Evolutionary conservation across 2,113 vertebrate genomes (phyloP).

Genomic region (Labeo rohita): DNA sequence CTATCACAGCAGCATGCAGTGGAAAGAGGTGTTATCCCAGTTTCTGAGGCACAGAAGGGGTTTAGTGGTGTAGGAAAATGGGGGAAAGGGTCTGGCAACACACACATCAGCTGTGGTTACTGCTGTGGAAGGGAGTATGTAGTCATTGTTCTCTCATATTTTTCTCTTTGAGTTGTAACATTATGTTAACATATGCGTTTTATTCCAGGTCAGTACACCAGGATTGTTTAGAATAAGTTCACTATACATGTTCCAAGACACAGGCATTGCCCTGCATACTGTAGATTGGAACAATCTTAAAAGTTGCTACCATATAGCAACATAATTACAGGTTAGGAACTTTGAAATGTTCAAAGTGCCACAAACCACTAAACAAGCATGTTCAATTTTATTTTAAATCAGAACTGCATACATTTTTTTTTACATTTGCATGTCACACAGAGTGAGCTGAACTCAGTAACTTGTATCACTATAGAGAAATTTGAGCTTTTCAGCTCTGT

Average conservation of each 20-base stretch:
- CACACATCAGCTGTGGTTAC: conserved; percentile 46
- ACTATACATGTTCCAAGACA: conserved; percentile 26
- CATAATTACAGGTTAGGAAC: conserved; percentile 33
- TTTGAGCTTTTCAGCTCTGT: conserved; percentile 8
- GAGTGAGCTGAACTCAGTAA: not conserved
- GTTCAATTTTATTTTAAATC: conserved; percentile 1
- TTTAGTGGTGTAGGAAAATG: conserved; percentile 10
- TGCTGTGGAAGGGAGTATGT: conserved; percentile 33
- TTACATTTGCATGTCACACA: not conserved
- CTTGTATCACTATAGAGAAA: conserved; percentile 40
- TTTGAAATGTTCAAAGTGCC: not conserved
- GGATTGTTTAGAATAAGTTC: not conserved
- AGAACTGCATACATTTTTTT: not conserved
- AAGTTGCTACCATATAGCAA: conserved; percentile 10
- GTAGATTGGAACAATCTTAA: conserved; percentile 3
- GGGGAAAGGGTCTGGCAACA: conserved; percentile 25
- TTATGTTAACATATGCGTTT: conserved; percentile 26
- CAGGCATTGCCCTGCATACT: not conserved
- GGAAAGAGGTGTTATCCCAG: conserved; percentile 15
- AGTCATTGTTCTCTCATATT: not conserved
- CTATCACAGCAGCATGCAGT: not conserved
- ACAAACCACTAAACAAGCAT: conserved; percentile 9
- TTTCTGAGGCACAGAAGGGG: conserved; percentile 38
- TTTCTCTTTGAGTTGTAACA: conserved; percentile 6
- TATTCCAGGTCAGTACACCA: conserved; percentile 35